Conservation (phyloP, 1,140 invertebrate genomes). For the Ectropis grisescens region DNA sequence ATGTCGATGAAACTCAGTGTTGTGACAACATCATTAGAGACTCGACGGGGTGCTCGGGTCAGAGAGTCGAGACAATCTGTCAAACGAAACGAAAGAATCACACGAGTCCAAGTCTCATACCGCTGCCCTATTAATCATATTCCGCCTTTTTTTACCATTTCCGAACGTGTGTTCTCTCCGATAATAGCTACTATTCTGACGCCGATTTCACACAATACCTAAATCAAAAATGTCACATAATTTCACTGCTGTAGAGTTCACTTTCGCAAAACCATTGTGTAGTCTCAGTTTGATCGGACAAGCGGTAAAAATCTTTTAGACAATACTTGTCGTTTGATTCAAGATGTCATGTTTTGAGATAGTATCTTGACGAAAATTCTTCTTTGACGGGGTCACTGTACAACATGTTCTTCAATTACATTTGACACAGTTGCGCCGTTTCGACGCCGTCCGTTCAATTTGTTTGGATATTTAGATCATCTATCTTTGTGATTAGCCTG, state of each 20-base stretch:
- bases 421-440: slow-evolving; percentile 37
- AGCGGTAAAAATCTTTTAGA: slow-evolving; percentile 38
- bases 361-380: slow-evolving; percentile 60
- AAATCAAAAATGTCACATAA: neutral
- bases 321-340: slow-evolving; percentile 62
- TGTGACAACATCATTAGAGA: slow-evolving; percentile 35
- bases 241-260: too few relatives aligned
- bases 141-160: slow-evolving; percentile 62
- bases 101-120: slow-evolving; percentile 35
- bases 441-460: slow-evolving; percentile 17
- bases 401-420: slow-evolving; percentile 53
- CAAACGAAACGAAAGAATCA: slow-evolving; percentile 66
- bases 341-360: slow-evolving; percentile 55
- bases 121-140: slow-evolving; percentile 65
- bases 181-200: slow-evolving; percentile 60
- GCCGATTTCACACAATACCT: slow-evolving; percentile 21
- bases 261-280: too few relatives aligned
- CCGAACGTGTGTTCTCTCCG: slow-evolving; percentile 55
- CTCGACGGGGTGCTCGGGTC: slow-evolving; percentile 59
- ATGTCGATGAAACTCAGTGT: slow-evolving; percentile 27
- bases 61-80: slow-evolving; percentile 66
- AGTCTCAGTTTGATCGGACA: too few relatives aligned
- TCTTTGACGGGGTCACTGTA: slow-evolving; percentile 53
- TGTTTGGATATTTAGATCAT: slow-evolving; percentile 38
- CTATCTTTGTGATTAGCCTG: slow-evolving; percentile 28